phyloP scores from a whole-genome alignment of 2,888 invertebrate species.

The Furcula furcula region DNA sequence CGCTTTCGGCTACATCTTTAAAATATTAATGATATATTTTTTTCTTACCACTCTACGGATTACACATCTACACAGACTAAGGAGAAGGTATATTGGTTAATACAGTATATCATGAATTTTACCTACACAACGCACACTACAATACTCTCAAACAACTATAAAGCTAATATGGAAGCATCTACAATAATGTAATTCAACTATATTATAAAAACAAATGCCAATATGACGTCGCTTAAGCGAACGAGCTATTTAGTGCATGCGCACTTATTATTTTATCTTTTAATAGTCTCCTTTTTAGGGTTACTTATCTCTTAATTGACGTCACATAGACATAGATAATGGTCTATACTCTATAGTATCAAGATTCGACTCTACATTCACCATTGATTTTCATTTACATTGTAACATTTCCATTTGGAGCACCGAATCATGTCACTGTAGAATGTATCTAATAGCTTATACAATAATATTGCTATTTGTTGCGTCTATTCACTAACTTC shows the following conservation, averaged over 20 bases:
- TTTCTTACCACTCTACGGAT: slow-evolving; percentile 16
- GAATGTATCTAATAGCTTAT: slow-evolving; percentile 30
- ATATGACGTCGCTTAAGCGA: too few relatives aligned
- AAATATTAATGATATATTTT: slow-evolving; percentile 27
- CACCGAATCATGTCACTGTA: too few relatives aligned
- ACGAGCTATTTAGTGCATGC: background rate
- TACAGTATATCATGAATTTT: slow-evolving; percentile 57
- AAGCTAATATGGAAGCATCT: slow-evolving; percentile 66
- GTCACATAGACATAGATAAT: slow-evolving; percentile 12
- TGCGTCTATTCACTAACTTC: slow-evolving; percentile 24
- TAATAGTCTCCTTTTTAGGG: background rate
- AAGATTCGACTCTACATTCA: too few relatives aligned
- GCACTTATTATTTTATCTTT: background rate
- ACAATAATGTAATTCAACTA: too few relatives aligned
- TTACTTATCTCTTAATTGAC: background rate
- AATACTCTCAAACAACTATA: slow-evolving; percentile 45
- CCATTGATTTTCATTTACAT: too few relatives aligned
- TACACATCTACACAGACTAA: slow-evolving; percentile 28
- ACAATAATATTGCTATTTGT: slow-evolving; percentile 50
- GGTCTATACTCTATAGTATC: too few relatives aligned
- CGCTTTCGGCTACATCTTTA: slow-evolving; percentile 18
- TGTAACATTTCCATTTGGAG: too few relatives aligned
- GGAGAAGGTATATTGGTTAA: slow-evolving; percentile 57
- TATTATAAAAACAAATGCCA: too few relatives aligned
- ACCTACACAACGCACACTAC: slow-evolving; percentile 32